Base-by-base conservation (phyloP, 2,888 invertebrate genomes). In the Herminia tarsipennalis region DNA sequence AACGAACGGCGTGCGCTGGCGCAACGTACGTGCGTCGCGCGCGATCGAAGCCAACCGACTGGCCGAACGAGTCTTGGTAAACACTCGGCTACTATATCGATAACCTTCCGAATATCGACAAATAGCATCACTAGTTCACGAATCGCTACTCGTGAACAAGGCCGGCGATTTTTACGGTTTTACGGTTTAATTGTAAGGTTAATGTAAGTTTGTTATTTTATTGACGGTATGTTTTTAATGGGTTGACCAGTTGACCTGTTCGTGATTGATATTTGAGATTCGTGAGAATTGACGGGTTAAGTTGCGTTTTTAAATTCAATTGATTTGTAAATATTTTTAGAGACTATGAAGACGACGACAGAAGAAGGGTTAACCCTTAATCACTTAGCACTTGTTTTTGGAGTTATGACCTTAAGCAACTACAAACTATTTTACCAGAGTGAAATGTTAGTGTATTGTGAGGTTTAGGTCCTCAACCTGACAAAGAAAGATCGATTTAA, bases 21-120 rank as follows among this genome's bases (percentile, higher is more conserved):
- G 70, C 76, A 71, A 66, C 73, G 60, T 54, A 70, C 86, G 78
- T 78, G 76, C 83, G 65, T 59, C 70, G 79, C 81, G 81, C 83
- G 77, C 75, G 77, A 78, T 73, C 72, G 73, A 67, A 69, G 73
- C 80, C 71, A 78, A 78, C 84, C 78, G 78, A 83, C 79, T 83
- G 73, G 70, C 57, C 56, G 51, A 34, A 58, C 54, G 32, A 43
- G 62, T 60, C 66, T 40, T 44, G 60, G 72, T 76, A 73, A 76
- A 76, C 75, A 75, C 84, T 82, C 83, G 86, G 88, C 86, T 83
- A 86, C 78, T 75, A 76, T 84, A 83, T 84, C 83, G 86, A 85
- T 81, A 82, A 80, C 80, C 79, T 76, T 48, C 57, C 60, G 51
- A 65, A 63, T 66, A 74, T 72, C 77, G 74, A 75, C 70, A 73